A percentile compares a stretch with the other conserved stretches of the same genome.
Evolutionary conservation across 1,140 invertebrate genomes (phyloP).

Genomic region (Ephestia elutella): DNA sequence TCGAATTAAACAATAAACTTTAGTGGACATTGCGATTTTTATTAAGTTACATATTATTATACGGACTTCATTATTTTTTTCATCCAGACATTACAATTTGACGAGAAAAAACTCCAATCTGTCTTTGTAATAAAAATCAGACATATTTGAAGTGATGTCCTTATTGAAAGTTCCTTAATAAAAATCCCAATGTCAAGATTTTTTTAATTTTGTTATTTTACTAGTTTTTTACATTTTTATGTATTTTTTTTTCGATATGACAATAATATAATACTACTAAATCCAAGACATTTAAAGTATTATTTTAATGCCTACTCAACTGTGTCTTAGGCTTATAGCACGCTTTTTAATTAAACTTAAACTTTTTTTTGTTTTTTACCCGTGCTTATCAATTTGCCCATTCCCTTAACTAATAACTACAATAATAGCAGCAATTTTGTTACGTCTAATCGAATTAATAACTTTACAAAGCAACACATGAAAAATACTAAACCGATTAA

Average conservation of each 20-base stretch:
- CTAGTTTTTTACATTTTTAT: slow-evolving; percentile 55
- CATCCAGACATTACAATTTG: too few species aligned
- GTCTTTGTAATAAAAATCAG: too few species aligned
- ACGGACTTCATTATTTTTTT: too few species aligned
- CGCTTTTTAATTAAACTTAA: slow-evolving; percentile 15
- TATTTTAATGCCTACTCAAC: slow-evolving; percentile 2
- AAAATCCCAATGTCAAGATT: slow-evolving; percentile 32
- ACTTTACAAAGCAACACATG: slow-evolving; percentile 25
- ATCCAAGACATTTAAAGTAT: slow-evolving; percentile 10
- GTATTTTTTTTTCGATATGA: slow-evolving; percentile 44
- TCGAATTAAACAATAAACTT: slow-evolving; percentile 1
- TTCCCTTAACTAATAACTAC: slow-evolving; percentile 39
- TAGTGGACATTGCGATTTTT: not conserved
- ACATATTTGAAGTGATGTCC: not conserved
- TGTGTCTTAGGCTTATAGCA: not conserved
- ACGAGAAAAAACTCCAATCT: too few species aligned
- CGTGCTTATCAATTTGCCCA: slow-evolving; percentile 33
- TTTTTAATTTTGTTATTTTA: slow-evolving; percentile 48
- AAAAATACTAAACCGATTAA: slow-evolving; percentile 25
- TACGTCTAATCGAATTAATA: slow-evolving; percentile 16
- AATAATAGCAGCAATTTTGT: slow-evolving; percentile 36
- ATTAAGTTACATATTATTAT: not conserved
- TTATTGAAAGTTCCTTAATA: slow-evolving; percentile 22
- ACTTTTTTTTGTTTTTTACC: slow-evolving; percentile 50
- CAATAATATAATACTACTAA: slow-evolving; percentile 33